Conservation (phyloP, 2,888 invertebrate genomes). For the Endotricha flammealis region DNA sequence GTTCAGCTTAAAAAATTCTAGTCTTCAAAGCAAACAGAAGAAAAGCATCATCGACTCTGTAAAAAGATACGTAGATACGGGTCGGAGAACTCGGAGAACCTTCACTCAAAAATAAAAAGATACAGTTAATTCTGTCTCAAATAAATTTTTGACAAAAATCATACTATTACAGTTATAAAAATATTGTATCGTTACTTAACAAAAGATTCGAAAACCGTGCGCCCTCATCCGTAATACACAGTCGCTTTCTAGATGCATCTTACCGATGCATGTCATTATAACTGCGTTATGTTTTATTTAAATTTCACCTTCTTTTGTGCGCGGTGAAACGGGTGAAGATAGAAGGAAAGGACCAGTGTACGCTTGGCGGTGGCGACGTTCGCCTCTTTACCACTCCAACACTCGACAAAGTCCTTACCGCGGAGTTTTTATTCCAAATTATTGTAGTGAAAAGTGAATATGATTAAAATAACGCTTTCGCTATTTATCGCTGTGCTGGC, state of each 20-base stretch:
- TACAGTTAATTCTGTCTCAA: no score
- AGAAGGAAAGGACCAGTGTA: conserved; percentile 70
- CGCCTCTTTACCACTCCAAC: conserved; percentile 22
- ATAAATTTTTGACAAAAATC: no score
- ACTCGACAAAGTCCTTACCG: conserved; percentile 24
- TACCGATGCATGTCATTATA: conserved; percentile 64
- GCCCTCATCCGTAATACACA: conserved; percentile 11
- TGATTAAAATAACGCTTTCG: conserved; percentile 60
- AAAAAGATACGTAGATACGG: no score
- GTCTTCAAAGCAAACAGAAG: no score
- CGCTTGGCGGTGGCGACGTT: conserved; percentile 54
- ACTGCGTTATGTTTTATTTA: conserved; percentile 72
- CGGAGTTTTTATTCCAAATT: conserved; percentile 19
- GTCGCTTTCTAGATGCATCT: conserved; percentile 68
- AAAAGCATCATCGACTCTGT: no score
- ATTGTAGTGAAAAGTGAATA: conserved; percentile 26
- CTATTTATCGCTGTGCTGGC: conserved; percentile 45
- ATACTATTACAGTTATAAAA: no score
- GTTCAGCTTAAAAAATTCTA: no score
- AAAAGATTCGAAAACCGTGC: no score
- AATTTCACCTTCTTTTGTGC: conserved; percentile 77
- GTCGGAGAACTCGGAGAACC: no score
- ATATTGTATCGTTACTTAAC: no score
- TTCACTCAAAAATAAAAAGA: no score
- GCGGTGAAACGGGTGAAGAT: conserved; percentile 65